Percentiles rank a stretch among this genome's conserved stretches.
Conservation (phyloP, 2,113 vertebrate species). For the Odontesthes bonariensis region DNA sequence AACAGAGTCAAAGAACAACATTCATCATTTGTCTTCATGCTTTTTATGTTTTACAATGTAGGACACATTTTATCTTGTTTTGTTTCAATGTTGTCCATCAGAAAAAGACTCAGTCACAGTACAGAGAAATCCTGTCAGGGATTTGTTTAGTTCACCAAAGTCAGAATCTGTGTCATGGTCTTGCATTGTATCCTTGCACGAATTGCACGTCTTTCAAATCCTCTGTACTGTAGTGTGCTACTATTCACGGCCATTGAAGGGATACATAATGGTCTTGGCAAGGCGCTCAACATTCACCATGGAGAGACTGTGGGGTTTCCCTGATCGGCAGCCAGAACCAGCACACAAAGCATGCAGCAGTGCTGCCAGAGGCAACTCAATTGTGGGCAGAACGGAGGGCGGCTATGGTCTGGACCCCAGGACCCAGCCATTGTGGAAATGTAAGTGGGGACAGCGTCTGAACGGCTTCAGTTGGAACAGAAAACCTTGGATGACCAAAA, state of each 20-base stretch:
- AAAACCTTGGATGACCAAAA: slow-evolving; percentile 83
- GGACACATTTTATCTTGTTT: slow-evolving; percentile 53
- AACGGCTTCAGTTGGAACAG: slow-evolving; percentile 77
- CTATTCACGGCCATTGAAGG: slow-evolving; percentile 75
- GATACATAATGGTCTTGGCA: slow-evolving; percentile 78
- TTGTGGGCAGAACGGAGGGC: slow-evolving; percentile 77
- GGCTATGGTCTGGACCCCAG: slow-evolving; percentile 81
- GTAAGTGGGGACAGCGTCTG: slow-evolving; percentile 81
- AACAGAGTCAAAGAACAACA: slow-evolving; percentile 57
- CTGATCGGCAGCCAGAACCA: slow-evolving; percentile 79
- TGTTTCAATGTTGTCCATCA: slow-evolving; percentile 48
- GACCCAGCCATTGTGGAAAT: slow-evolving; percentile 83
- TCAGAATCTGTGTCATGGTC: slow-evolving; percentile 72
- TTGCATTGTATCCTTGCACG: slow-evolving; percentile 53
- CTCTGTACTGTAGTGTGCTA: slow-evolving; percentile 71
- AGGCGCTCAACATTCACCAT: slow-evolving; percentile 72
- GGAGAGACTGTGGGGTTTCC: slow-evolving; percentile 83
- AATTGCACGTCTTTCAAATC: slow-evolving; percentile 64
- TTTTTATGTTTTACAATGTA: slow-evolving; percentile 11
- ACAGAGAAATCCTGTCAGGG: slow-evolving; percentile 56
- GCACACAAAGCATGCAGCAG: slow-evolving; percentile 80
- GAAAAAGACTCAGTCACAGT: slow-evolving; percentile 61
- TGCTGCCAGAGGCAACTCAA: slow-evolving; percentile 80
- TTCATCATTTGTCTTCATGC: slow-evolving; percentile 41
- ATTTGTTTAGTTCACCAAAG: slow-evolving; percentile 59